phyloP scores from a whole-genome alignment of 2,888 invertebrate genomes.

The Cerastoderma edule region DNA sequence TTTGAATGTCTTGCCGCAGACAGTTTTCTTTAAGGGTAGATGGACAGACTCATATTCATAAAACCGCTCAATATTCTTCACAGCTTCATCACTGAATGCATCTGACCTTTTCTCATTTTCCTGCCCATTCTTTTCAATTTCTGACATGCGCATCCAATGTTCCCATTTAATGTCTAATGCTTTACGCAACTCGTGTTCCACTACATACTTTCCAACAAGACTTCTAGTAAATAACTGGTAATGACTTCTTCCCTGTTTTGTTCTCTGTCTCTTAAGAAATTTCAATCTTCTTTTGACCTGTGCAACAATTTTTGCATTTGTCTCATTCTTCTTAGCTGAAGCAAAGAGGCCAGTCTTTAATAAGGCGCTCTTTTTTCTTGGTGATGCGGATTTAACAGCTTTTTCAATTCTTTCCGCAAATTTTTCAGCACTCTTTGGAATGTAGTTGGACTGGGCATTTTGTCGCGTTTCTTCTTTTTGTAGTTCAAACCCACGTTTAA shows the following conservation, averaged over 20 bases:
- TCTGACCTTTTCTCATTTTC: slow-evolving; percentile 19
- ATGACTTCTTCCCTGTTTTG: slow-evolving; percentile 25
- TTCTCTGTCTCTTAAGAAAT: not conserved
- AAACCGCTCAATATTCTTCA: slow-evolving; percentile 21
- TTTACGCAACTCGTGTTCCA: slow-evolving; percentile 10
- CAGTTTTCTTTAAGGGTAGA: slow-evolving; percentile 32
- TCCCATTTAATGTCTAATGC: slow-evolving; percentile 30
- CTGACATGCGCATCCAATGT: slow-evolving; percentile 29
- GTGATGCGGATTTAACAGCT: slow-evolving; percentile 14
- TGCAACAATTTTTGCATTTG: slow-evolving; percentile 27
- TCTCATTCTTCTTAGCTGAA: slow-evolving; percentile 14
- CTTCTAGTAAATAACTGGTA: not conserved
- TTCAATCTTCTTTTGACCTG: slow-evolving; percentile 3
- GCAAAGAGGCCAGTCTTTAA: slow-evolving; percentile 14
- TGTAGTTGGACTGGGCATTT: slow-evolving; percentile 11
- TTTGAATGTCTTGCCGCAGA: slow-evolving; percentile 14
- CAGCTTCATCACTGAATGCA: slow-evolving; percentile 17
- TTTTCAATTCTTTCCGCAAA: slow-evolving; percentile 19
- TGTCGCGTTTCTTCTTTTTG: slow-evolving; percentile 8
- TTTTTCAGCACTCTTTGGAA: slow-evolving; percentile 15
- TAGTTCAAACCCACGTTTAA: no score
- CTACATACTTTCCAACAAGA: slow-evolving; percentile 25
- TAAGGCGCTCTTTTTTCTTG: slow-evolving; percentile 25
- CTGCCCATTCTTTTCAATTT: slow-evolving; percentile 20
- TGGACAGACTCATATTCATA: slow-evolving; percentile 29